phyloP scores from a whole-genome alignment of 2,797 vertebrate genomes.

The Sebastolobus altivelis region DNA sequence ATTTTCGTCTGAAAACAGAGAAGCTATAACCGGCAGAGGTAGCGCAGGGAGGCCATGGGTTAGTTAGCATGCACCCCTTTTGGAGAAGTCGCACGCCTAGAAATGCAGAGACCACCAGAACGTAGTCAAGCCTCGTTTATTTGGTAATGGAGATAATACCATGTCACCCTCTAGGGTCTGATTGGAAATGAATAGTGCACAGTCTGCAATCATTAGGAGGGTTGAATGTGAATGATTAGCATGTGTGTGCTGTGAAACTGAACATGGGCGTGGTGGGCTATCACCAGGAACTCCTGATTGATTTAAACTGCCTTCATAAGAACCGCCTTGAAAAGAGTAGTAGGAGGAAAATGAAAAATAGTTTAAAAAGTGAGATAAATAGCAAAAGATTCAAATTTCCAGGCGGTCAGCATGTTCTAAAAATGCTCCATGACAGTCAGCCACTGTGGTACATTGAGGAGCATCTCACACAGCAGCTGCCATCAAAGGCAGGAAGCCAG shows the following conservation, averaged over 20 bases:
- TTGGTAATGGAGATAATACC: slow-evolving; percentile 53
- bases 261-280: slow-evolving; percentile 6
- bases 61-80: slow-evolving; percentile 53
- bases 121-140: slow-evolving; percentile 53
- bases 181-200: slow-evolving; percentile 24
- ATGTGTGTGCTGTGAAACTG: slow-evolving; percentile 28
- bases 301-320: slow-evolving; percentile 23
- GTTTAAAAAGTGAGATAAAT: background rate
- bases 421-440: background rate
- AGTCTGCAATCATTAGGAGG: slow-evolving; percentile 11
- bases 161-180: slow-evolving; percentile 13
- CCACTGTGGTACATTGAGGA: background rate
- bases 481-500: slow-evolving; percentile 63
- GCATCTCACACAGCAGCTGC: slow-evolving; percentile 25
- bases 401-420: background rate
- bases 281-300: slow-evolving; percentile 12
- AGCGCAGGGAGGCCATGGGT: slow-evolving; percentile 72
- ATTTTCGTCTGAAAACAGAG: slow-evolving; percentile 87
- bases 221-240: slow-evolving; percentile 30
- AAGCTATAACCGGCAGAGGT: slow-evolving; percentile 77
- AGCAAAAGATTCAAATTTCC: background rate
- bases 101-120: slow-evolving; percentile 44
- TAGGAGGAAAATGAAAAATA: background rate
- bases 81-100: slow-evolving; percentile 53
- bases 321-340: background rate